Conservation (phyloP, 2,797 vertebrate genomes). For the Mormyrops boulengeri region DNA sequence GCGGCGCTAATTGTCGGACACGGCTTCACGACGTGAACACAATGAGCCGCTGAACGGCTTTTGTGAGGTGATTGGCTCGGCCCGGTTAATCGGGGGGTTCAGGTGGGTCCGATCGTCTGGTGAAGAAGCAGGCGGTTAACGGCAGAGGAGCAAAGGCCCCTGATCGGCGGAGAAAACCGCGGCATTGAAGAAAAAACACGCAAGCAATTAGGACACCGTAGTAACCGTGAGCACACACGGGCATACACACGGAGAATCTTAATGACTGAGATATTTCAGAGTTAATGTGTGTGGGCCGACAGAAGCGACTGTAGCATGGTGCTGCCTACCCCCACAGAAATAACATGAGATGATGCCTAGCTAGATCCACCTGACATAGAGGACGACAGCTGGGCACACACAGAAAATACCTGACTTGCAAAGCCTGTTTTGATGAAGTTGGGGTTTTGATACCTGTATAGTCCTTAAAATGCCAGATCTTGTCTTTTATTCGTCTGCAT, state of each 20-base stretch:
- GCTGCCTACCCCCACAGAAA: neutral
- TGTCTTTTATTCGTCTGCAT: neutral
- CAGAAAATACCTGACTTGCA: neutral
- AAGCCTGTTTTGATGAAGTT: neutral
- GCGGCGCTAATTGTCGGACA: constrained; percentile 32
- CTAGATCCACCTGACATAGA: neutral
- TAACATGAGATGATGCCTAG: neutral
- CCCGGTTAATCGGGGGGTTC: constrained; percentile 34
- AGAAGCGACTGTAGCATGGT: neutral
- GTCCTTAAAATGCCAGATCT: neutral
- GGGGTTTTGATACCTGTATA: neutral
- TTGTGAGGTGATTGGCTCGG: constrained; percentile 21
- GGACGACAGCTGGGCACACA: neutral
- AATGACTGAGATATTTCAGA: neutral
- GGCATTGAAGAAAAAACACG: neutral
- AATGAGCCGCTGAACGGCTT: constrained; percentile 33
- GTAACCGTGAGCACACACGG: neutral
- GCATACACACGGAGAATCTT: neutral
- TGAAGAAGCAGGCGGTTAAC: neutral
- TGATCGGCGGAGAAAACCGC: neutral
- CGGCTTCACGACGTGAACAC: constrained; percentile 33
- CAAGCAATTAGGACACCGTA: neutral
- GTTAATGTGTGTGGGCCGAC: neutral
- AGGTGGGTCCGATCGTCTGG: constrained; percentile 27
- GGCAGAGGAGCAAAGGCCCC: constrained; percentile 11